Evolutionary conservation across 1,140 invertebrate species (phyloP).

Genomic region (Metaphire vulgaris): DNA sequence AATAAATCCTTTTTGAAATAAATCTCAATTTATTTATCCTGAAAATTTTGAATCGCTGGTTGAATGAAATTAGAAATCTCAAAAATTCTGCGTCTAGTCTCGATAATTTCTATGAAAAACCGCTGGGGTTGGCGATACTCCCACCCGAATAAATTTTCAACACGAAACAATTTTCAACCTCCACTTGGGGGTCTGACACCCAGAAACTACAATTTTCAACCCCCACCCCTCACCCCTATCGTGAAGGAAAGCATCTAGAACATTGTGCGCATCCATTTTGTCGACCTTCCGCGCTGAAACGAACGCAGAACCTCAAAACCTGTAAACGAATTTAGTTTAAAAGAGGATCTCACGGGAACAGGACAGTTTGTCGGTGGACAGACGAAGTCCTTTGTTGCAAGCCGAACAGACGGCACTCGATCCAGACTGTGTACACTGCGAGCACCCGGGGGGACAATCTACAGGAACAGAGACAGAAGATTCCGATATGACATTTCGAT

Average conservation of each 20-base stretch:
- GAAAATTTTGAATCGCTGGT: too few relatives aligned
- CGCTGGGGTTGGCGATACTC: too few relatives aligned
- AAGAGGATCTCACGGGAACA: neutral
- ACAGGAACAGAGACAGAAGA: neutral
- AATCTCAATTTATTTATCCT: too few relatives aligned
- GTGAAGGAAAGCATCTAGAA: neutral
- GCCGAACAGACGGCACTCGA: neutral
- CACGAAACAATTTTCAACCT: too few relatives aligned
- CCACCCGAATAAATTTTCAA: too few relatives aligned
- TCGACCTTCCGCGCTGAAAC: neutral
- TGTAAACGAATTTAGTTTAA: neutral
- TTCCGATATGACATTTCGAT: neutral
- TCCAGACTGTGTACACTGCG: neutral
- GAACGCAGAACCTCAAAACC: neutral
- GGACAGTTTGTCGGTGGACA: neutral
- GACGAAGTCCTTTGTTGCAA: neutral
- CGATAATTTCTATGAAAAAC: too few relatives aligned
- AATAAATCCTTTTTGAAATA: too few relatives aligned
- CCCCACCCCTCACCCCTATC: too few relatives aligned
- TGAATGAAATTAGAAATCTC: too few relatives aligned
- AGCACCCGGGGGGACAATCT: neutral
- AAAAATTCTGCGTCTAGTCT: too few relatives aligned
- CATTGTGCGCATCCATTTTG: neutral
- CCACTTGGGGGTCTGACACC: too few relatives aligned
- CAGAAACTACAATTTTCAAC: too few relatives aligned